Base-by-base conservation (phyloP, 1,140 invertebrate genomes). In the Drosophila sturtevanti region DNA sequence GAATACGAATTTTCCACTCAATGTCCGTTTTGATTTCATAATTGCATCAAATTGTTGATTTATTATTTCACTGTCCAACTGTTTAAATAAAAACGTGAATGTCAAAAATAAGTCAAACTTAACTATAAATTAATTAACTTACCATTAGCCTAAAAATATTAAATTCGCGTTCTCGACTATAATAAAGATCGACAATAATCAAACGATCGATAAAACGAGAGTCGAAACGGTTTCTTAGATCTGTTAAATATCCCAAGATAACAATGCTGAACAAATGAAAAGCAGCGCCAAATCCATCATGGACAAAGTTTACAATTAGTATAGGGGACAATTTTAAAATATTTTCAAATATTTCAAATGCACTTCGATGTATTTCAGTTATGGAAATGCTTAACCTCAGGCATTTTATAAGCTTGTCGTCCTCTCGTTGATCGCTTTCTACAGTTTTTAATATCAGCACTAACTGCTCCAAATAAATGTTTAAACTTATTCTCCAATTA, bases 241-340 rank as follows among this genome's bases (percentile, higher is more conserved):
- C 67, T 27, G 22, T 21, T 0, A 71, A 35, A 9, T 31, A 34
- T 7, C 67, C 54, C 59, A 72, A 34, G 0, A 48, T 37, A 2
- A 63, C 35, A 21, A 71, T 63, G 60, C 59, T 63, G 9, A 27
- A 24, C 11, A 22, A 41, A 9, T 72, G 70, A 0, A 63, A 9
- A 14, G 0, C 10, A 12, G 12, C 24, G 22, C 54, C 2, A 12
- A 4, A 18, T 24, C 14, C 22, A 34, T 37, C 1, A 1, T 48
- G 41, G 1, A 63, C 18, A 38, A 72, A 54, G 34, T 58, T 71
- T 1, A 71, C 9, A 0, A 71, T 22, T 21, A 72, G 22, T 22
- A 63, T 4, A 1, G 59, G 27, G 2, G 71, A 3, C 1, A 72
- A 16, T 16, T 22, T 21, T 22, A 48, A 38, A 56, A 63, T 9